Conservation (phyloP, 1,140 invertebrate species). For the Cyrtorhinus lividipennis region DNA sequence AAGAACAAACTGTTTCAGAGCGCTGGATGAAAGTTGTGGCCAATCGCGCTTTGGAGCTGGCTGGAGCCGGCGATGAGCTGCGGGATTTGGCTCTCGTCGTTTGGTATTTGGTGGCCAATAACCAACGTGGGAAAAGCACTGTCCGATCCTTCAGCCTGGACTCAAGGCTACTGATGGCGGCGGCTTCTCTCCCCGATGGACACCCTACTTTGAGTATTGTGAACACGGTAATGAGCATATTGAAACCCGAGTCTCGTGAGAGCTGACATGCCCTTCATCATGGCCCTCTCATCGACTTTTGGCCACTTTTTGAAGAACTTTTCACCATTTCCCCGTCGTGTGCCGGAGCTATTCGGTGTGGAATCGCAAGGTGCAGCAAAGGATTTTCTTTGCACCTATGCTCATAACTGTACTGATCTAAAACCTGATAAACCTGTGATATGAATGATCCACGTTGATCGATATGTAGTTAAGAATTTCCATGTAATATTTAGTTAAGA, state of each 20-base stretch:
- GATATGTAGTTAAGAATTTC: no score
- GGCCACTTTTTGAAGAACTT: no score
- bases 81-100: slow-evolving; percentile 28
- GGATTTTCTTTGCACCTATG: no score
- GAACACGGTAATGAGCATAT: not conserved
- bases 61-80: slow-evolving; percentile 26
- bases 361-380: no score
- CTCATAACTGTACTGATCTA: no score
- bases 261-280: not conserved
- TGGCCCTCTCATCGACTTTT: no score
- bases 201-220: not conserved
- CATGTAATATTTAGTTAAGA: no score
- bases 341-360: no score
- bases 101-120: slow-evolving; percentile 33
- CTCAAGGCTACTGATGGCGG: slow-evolving; percentile 24
- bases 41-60: slow-evolving; percentile 27
- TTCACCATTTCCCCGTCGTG: no score
- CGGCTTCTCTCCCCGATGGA: not conserved
- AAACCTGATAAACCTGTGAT: no score
- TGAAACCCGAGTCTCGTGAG: not conserved
- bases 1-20: slow-evolving; percentile 24
- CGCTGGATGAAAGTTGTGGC: slow-evolving; percentile 29
- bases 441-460: no score
- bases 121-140: slow-evolving; percentile 32
- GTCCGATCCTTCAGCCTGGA: slow-evolving; percentile 30